phyloP scores from a whole-genome alignment of 2,113 vertebrate species.

The Xiphophorus maculatus region DNA sequence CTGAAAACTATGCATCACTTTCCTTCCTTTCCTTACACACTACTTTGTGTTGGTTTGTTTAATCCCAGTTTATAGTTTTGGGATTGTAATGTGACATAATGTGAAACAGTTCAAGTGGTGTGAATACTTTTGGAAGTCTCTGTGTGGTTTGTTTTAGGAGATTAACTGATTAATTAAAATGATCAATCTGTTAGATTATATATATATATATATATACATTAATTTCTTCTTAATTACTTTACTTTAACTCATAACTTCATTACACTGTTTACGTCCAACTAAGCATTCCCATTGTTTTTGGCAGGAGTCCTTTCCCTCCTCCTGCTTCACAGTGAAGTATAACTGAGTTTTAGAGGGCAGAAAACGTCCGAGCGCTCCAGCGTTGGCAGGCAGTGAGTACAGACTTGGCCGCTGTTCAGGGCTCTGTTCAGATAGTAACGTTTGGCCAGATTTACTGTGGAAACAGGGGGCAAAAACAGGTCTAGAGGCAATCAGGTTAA shows the following conservation, averaged over 20 bases:
- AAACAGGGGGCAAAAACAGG: not conserved
- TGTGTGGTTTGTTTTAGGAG: not conserved
- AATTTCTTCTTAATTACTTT: too few relatives aligned
- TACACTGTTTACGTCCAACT: not conserved
- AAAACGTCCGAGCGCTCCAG: conserved; percentile 15
- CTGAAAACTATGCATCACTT: not conserved
- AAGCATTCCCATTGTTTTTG: not conserved
- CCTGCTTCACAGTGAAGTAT: conserved; percentile 12
- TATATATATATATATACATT: too few relatives aligned
- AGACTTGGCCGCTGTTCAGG: conserved; percentile 16
- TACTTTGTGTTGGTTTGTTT: not conserved
- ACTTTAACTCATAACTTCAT: not conserved
- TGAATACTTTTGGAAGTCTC: not conserved
- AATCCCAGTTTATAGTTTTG: not conserved
- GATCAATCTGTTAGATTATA: not conserved
- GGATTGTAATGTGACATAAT: too few relatives aligned
- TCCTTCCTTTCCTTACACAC: not conserved
- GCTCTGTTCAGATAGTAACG: conserved; percentile 19
- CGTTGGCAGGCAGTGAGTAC: conserved; percentile 40
- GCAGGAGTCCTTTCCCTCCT: not conserved
- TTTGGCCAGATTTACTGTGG: conserved; percentile 21
- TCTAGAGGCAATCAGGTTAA: conserved; percentile 12
- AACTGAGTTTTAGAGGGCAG: conserved; percentile 20
- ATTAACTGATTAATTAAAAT: not conserved
- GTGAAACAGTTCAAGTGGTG: not conserved